Evolutionary conservation across 2,113 vertebrate genomes (phyloP).

Genomic region (Trachemys scripta): DNA sequence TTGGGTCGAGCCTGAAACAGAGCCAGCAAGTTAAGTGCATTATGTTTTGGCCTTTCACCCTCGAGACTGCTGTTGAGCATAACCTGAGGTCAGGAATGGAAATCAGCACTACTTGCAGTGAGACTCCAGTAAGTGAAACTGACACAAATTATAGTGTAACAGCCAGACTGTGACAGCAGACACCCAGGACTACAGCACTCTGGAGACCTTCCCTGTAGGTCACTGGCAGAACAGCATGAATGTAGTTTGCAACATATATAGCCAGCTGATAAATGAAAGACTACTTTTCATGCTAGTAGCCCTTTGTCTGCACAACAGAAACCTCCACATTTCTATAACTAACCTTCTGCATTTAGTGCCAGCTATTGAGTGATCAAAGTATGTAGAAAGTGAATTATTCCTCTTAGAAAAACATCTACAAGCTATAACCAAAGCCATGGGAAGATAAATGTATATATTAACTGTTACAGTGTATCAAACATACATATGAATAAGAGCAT

Average conservation of each 20-base stretch:
- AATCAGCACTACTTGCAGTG: background rate
- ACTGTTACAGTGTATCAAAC: background rate
- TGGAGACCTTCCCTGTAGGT: background rate
- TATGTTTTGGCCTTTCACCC: background rate
- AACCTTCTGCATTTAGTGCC: background rate
- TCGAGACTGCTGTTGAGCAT: rapidly evolving
- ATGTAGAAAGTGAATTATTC: background rate
- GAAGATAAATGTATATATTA: background rate
- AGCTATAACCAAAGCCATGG: background rate
- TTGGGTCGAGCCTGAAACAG: background rate
- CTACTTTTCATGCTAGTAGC: background rate
- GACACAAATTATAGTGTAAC: background rate
- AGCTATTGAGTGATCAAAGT: background rate
- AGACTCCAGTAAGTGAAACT: background rate
- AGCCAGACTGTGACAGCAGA: background rate
- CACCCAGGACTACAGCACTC: background rate
- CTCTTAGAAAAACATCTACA: background rate
- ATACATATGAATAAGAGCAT: background rate
- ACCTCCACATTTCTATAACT: background rate
- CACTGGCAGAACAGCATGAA: background rate
- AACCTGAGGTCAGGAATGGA: background rate
- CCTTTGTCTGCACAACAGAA: background rate
- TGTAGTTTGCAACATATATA: background rate
- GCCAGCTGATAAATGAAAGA: background rate
- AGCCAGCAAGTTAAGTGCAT: background rate